Conservation (phyloP, 2,888 invertebrate species). For the Leucozona laternaria region DNA sequence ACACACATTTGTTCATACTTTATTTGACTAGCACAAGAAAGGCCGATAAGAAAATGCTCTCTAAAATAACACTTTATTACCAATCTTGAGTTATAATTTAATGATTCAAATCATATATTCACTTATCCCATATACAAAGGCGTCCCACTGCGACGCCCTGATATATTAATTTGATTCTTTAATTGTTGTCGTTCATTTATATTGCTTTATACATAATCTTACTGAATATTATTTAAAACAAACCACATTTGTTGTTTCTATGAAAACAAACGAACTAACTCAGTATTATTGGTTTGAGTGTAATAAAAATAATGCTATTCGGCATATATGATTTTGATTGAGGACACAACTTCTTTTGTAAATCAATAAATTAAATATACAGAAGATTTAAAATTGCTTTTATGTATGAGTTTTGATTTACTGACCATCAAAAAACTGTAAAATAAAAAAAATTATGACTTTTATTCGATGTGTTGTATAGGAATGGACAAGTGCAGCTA, state of each 20-base stretch:
- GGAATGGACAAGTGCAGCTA: slow-evolving; percentile 63
- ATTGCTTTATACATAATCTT: no score
- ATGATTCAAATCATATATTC: no score
- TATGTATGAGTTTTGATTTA: slow-evolving; percentile 48
- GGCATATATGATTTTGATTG: slow-evolving; percentile 4
- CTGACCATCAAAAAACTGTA: slow-evolving; percentile 40
- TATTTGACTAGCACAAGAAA: no score
- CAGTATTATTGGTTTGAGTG: background rate
- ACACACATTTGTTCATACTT: no score
- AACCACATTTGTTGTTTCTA: background rate
- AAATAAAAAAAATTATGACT: slow-evolving; percentile 47
- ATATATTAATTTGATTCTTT: background rate
- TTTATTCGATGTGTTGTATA: slow-evolving; percentile 40
- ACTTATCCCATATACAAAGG: background rate
- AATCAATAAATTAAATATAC: background rate
- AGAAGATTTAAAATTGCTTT: slow-evolving; percentile 17
- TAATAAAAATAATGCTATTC: slow-evolving; percentile 9
- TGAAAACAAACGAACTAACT: background rate
- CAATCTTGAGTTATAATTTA: no score
- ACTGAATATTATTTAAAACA: background rate
- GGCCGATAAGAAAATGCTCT: no score
- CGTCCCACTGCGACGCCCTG: background rate
- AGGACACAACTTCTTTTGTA: background rate
- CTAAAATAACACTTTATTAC: no score
- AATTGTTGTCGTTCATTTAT: background rate